Evolutionary conservation across 1,140 invertebrate genomes (phyloP).

Genomic region (Cherax quadricarinatus): DNA sequence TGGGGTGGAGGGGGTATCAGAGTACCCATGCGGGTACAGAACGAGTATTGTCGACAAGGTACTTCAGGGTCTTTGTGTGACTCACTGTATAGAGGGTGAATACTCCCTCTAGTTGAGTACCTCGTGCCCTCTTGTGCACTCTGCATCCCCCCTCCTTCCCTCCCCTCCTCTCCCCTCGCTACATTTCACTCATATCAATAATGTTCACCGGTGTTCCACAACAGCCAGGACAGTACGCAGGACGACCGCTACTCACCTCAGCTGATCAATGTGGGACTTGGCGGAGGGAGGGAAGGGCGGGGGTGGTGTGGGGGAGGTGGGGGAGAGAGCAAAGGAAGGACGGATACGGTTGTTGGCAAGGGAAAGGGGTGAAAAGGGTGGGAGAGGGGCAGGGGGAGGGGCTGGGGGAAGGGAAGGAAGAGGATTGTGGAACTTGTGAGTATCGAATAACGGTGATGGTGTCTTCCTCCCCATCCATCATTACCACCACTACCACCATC

Average conservation of each 20-base stretch:
- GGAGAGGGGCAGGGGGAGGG: too few species aligned
- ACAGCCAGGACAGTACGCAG: not conserved
- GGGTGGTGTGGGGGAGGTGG: too few species aligned
- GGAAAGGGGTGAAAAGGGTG: too few species aligned
- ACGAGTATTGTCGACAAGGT: slow-evolving; percentile 43
- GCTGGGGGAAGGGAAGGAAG: too few species aligned
- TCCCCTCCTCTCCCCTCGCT: not conserved
- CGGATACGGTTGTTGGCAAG: not conserved
- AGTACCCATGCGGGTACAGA: slow-evolving; percentile 57
- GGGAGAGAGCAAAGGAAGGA: not conserved
- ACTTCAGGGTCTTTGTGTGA: slow-evolving; percentile 53
- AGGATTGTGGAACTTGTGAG: not conserved
- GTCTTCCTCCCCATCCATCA: not conserved
- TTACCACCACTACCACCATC: too few species aligned
- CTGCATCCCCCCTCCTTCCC: not conserved
- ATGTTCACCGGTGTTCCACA: not conserved
- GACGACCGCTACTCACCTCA: too few species aligned
- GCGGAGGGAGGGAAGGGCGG: too few species aligned
- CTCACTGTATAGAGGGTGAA: slow-evolving; percentile 13
- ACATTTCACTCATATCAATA: not conserved
- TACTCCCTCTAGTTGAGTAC: slow-evolving; percentile 8
- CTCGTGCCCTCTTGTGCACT: slow-evolving; percentile 11
- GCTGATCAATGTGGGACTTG: too few species aligned
- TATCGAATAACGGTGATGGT: not conserved
- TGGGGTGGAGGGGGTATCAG: slow-evolving; percentile 1